These are phyloP conservation scores for Mesocricetus auratus DNA, from an alignment of 2,113 vertebrate species.

Conservation along the genomic window DNA sequence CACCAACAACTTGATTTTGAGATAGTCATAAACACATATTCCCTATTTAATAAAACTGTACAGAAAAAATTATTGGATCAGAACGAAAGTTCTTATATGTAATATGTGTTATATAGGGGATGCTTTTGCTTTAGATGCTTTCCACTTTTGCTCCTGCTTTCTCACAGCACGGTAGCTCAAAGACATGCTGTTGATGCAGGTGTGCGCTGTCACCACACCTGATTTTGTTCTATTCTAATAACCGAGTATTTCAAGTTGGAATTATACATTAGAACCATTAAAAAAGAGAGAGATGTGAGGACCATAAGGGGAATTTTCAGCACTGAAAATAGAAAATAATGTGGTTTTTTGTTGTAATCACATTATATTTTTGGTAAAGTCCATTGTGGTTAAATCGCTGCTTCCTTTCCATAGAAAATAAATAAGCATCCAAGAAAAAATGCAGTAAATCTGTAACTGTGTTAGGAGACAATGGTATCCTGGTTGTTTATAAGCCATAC, in stretches of 20 bases:
- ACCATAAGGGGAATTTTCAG: neutral
- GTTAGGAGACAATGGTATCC: neutral
- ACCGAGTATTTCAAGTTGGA: neutral
- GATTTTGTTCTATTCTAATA: neutral
- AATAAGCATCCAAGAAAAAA: neutral
- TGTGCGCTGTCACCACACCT: accelerated
- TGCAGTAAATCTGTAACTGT: neutral
- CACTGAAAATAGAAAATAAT: neutral
- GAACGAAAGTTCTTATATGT: neutral
- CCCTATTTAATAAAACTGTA: neutral
- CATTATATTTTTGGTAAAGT: neutral
- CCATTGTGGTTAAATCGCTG: neutral
- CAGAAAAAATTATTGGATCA: neutral
- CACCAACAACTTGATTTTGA: neutral
- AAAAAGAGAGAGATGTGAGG: neutral
- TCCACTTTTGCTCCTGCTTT: neutral
- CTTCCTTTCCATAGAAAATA: conserved; percentile 43
- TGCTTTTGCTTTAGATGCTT: neutral
- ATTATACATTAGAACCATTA: neutral
- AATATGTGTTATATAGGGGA: neutral
- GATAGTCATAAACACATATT: neutral
- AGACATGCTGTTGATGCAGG: neutral
- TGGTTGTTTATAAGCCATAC: neutral
- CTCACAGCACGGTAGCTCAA: neutral
- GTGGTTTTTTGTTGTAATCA: neutral